Percentiles rank a stretch among this genome's conserved stretches.
phyloP scores from a whole-genome alignment of 2,113 vertebrate species.

The Clinocottus analis region DNA sequence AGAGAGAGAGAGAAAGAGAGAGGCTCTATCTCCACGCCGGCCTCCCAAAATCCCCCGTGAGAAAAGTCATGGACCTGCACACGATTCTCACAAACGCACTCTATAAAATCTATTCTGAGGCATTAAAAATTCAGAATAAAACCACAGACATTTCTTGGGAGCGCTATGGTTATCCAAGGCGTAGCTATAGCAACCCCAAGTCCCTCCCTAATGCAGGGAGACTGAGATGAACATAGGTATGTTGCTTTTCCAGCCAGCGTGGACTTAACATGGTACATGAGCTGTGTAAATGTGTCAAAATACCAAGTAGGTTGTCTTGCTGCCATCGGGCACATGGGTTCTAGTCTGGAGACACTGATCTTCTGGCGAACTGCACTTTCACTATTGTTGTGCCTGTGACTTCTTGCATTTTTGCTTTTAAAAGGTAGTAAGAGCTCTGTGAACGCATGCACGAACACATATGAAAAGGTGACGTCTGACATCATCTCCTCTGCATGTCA shows the following conservation, averaged over 20 bases:
- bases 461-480: slow-evolving; percentile 46
- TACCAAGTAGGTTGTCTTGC: too few relatives aligned
- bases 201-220: background rate
- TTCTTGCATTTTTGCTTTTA: too few relatives aligned
- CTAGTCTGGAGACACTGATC: too few relatives aligned
- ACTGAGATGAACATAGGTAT: background rate
- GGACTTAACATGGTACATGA: too few relatives aligned
- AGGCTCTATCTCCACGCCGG: background rate
- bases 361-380: too few relatives aligned
- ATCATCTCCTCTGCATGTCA: slow-evolving; percentile 36
- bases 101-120: background rate
- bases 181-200: background rate
- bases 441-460: slow-evolving; percentile 25
- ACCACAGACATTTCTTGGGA: background rate
- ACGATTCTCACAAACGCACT: background rate
- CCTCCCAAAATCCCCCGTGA: background rate
- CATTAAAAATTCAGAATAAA: background rate
- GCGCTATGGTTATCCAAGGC: background rate
- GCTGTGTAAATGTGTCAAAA: background rate
- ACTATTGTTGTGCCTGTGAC: too few relatives aligned
- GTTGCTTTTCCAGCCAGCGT: background rate
- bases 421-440: background rate
- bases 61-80: background rate
- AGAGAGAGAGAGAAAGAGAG: too few relatives aligned
- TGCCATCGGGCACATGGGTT: too few relatives aligned